phyloP scores from a whole-genome alignment of 2,113 vertebrate genomes.

The western clawed frog (Xenopus tropicalis) region DNA sequence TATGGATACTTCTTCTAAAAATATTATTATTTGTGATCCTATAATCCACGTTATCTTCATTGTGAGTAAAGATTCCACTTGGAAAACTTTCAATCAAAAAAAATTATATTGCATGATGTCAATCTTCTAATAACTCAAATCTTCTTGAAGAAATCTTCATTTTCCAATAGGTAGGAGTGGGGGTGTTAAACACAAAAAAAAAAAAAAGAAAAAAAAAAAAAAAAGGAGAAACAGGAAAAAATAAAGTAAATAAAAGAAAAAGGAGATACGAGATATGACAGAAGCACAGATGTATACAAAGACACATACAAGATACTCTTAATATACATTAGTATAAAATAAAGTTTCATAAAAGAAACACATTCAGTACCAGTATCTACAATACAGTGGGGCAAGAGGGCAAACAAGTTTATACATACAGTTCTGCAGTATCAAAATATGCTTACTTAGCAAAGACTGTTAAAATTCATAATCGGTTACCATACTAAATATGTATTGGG shows the following conservation, averaged over 20 bases:
- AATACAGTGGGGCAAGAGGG: too few relatives aligned
- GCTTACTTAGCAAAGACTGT: too few relatives aligned
- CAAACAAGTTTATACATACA: too few relatives aligned
- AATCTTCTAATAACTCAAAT: slow-evolving; percentile 62
- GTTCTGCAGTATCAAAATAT: too few relatives aligned
- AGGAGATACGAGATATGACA: slow-evolving; percentile 48
- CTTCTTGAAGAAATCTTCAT: slow-evolving; percentile 68
- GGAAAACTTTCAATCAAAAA: slow-evolving; percentile 55
- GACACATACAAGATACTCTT: neutral
- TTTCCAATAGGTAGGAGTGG: slow-evolving; percentile 44
- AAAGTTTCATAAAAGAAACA: too few relatives aligned
- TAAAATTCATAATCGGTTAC: too few relatives aligned
- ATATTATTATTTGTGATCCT: slow-evolving; percentile 49
- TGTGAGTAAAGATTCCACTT: slow-evolving; percentile 61
- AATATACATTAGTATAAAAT: too few relatives aligned
- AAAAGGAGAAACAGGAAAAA: slow-evolving; percentile 41
- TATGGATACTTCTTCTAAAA: slow-evolving; percentile 87
- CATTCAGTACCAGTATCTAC: too few relatives aligned
- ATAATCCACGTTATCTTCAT: slow-evolving; percentile 59
- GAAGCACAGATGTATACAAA: slow-evolving; percentile 48
- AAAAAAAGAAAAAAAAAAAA: slow-evolving; percentile 50
- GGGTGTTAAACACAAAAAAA: slow-evolving; percentile 31
- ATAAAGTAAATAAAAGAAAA: neutral
- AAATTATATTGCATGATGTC: slow-evolving; percentile 51
- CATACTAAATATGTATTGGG: too few relatives aligned